Evolutionary conservation across 2,113 vertebrate genomes (phyloP), one percentile per base, ranked within the genome.

Genomic region (Chunga burmeisteri): DNA sequence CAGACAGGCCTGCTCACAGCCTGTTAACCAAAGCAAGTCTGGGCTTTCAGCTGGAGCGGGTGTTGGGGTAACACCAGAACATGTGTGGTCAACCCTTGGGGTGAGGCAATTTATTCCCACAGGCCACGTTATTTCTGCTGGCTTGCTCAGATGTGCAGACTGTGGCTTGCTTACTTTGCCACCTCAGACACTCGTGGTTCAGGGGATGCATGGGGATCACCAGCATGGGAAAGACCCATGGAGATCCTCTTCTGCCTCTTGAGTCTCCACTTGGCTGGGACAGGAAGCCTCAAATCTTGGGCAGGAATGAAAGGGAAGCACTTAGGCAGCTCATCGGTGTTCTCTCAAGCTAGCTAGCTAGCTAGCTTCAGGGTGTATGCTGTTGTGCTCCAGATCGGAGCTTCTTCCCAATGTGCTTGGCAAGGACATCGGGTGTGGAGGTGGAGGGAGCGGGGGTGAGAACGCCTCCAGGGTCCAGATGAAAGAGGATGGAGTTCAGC

Each of bases 401-500:
- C 10, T 6, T 11, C n/a, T 55, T 87, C 52, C 56, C 52, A 7
- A 6, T 4, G 3, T 0, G 0, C 42, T 36, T 38, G 27, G 73
- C 70, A 44, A 71, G 56, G 59, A 49, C 63, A 13, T 7, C 0
- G 9, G 47, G 21, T 40, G 14, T 50, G 68, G 86, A 70, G 30
- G 92, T n/a, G 74, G 65, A 75, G 55, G 30, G 40, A 88, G 59
- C 0, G 0, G 44, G 52, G 29, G 10, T 50, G 85, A 63, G 40
- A 26, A 38, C 4, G 0, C 55, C 46, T 74, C 50, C 22, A 4
- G 55, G 65, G 83, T 38, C 80, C 81, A 70, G 30, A 30, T 6
- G 70, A 78, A 81, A 74, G 56, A 47, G 72, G 65, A 74, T 9
- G 9, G 56, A 75, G 40, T 25, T 81, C 38, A 38, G 68, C 61